Evolutionary conservation across 1,140 invertebrate species (phyloP), one percentile per base, ranked within the genome.

Genomic region (Solenopsis fugax): DNA sequence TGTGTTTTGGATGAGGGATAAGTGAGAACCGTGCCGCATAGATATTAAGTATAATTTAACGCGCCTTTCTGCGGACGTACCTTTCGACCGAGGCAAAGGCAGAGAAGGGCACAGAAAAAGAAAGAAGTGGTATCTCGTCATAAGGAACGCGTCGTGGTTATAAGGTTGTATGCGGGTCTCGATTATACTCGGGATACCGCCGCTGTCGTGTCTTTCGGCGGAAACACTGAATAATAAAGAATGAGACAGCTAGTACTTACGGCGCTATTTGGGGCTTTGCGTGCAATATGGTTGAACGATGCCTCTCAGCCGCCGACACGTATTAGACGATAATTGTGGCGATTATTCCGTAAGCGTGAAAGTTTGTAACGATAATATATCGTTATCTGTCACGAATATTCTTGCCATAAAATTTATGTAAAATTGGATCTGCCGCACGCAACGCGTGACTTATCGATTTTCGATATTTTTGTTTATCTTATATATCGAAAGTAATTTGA

Each of bases 41-140:
- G 85, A 92, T 92, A 93, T 93, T 89, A 89, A 91, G 88, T 92
- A 90, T 93, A 93, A 93, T 93, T 89, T 89, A 89, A 80, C 56
- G 18, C 41, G 54, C 7, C 50, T 21, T 65, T 13, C 54, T 41
- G 16, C 76, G n/a, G 29, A 16, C 29, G 48, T 56, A 62, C 58
- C 73, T 62, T 86, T 71, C 54, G 52, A 76, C 45, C 29, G 48
- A 13, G 24, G 52, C 12, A 54, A 41, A 54, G n/a, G 34, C 0
- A 48, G 21, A 54, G 24, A 34, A 18, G 18, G 52, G n/a, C 21
- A 21, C 1, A 16, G 34, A 18, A 16, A 37, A 45, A 21, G 18
- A 71, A 29, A 24, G 21, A 41, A 69, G 48, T n/a, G 6, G 16
- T 37, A 2, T 34, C 29, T 12, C 18, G 18, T 41, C 64, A 45